phyloP scores from a whole-genome alignment of 2,797 vertebrate species.

The Characodon lateralis region DNA sequence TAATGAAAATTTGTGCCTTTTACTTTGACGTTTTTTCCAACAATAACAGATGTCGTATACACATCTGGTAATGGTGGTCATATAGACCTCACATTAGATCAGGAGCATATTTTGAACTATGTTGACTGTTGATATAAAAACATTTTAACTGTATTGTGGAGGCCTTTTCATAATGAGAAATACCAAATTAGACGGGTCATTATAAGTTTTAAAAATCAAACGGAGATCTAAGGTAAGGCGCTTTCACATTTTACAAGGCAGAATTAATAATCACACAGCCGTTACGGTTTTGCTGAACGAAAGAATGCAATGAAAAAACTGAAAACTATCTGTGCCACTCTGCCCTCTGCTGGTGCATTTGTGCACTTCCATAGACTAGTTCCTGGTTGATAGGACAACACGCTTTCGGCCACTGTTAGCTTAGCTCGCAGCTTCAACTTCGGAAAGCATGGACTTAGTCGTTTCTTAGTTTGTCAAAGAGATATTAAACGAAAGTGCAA shows the following conservation, averaged over 20 bases:
- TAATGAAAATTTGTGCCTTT: neutral
- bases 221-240: neutral
- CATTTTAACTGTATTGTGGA: no score
- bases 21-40: neutral
- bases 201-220: neutral
- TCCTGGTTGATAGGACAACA: conserved; percentile 77
- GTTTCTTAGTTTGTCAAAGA: conserved; percentile 44
- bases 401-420: conserved; percentile 69
- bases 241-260: no score
- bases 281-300: neutral
- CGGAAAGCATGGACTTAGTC: conserved; percentile 68
- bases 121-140: neutral
- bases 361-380: conserved; percentile 39
- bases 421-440: conserved; percentile 72
- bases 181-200: neutral
- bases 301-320: neutral
- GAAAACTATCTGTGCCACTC: neutral
- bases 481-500: conserved; percentile 16
- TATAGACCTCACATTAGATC: neutral
- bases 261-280: neutral
- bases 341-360: conserved; percentile 60
- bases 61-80: neutral
- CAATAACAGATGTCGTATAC: neutral
- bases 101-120: neutral
- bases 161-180: no score